Evolutionary conservation across 2,113 vertebrate genomes (phyloP).

Genomic region (Salvelinus sp.): DNA sequence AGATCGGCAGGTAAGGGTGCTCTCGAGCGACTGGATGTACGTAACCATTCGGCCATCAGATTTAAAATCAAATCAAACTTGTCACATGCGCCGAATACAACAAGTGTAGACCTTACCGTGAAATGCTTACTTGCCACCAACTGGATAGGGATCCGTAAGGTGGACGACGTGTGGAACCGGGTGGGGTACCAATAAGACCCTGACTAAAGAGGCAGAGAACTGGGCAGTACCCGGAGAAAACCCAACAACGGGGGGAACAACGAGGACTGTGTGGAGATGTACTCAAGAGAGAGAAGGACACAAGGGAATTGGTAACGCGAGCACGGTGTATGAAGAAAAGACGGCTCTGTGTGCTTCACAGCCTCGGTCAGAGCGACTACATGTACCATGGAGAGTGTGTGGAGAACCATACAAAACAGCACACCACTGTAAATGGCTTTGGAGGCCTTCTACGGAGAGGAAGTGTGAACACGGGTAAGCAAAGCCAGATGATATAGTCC

Average conservation of each 20-base stretch:
- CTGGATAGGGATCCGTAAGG: slow-evolving; percentile 93
- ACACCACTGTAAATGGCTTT: slow-evolving; percentile 82
- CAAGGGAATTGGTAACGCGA: slow-evolving; percentile 88
- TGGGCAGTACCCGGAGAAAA: slow-evolving; percentile 84
- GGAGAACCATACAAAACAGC: slow-evolving; percentile 87
- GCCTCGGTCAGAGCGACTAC: slow-evolving; percentile 78
- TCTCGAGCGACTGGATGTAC: too few relatives aligned
- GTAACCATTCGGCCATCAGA: too few relatives aligned
- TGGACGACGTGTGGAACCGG: slow-evolving; percentile 83
- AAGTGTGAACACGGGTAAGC: slow-evolving; percentile 81
- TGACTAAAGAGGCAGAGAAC: slow-evolving; percentile 82
- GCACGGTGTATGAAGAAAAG: slow-evolving; percentile 74
- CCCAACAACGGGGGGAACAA: slow-evolving; percentile 81
- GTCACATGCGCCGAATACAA: too few relatives aligned
- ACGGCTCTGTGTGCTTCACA: slow-evolving; percentile 85
- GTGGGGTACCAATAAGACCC: slow-evolving; percentile 83
- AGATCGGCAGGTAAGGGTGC: too few relatives aligned
- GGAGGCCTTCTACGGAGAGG: slow-evolving; percentile 78
- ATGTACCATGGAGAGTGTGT: slow-evolving; percentile 81
- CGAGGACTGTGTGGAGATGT: slow-evolving; percentile 95
- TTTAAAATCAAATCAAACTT: too few relatives aligned
- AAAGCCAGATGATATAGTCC: not conserved
- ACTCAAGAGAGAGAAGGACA: slow-evolving; percentile 68
- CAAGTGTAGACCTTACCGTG: too few relatives aligned
- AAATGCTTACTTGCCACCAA: too few relatives aligned